Evolutionary conservation across 2,113 vertebrate species (phyloP).

Genomic region (Okapia johnstoni): DNA sequence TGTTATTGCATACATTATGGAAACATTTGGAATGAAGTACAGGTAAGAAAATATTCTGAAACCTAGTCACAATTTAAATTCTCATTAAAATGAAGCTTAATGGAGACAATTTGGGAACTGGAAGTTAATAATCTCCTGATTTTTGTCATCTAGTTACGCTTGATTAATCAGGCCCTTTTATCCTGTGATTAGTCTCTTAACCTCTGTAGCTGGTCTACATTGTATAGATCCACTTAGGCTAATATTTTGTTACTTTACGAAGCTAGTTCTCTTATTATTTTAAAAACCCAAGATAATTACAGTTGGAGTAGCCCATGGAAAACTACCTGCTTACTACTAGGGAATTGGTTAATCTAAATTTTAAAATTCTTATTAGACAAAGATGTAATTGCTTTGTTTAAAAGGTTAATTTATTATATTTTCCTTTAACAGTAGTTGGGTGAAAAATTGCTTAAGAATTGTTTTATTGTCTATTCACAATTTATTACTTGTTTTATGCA

Average conservation of each 20-base stretch:
- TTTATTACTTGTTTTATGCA: background rate
- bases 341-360: background rate
- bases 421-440: background rate
- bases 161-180: background rate
- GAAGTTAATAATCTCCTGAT: background rate
- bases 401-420: background rate
- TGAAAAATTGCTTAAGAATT: constrained; percentile 32
- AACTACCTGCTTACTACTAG: background rate
- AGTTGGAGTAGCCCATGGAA: background rate
- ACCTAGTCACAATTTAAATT: background rate
- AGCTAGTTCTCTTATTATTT: background rate
- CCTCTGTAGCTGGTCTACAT: background rate
- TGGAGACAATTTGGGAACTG: background rate
- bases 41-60: constrained; percentile 82
- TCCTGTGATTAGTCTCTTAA: background rate
- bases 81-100: background rate
- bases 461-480: background rate
- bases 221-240: background rate
- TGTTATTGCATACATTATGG: constrained; percentile 99
- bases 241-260: background rate
- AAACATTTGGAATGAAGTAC: constrained; percentile 99
- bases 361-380: background rate
- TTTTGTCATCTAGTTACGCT: background rate
- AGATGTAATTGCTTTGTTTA: background rate
- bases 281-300: background rate